Percentiles rank a stretch among this genome's conserved stretches.
Evolutionary conservation across 2,888 invertebrate species (phyloP).

Genomic region (Tenthredo livida): DNA sequence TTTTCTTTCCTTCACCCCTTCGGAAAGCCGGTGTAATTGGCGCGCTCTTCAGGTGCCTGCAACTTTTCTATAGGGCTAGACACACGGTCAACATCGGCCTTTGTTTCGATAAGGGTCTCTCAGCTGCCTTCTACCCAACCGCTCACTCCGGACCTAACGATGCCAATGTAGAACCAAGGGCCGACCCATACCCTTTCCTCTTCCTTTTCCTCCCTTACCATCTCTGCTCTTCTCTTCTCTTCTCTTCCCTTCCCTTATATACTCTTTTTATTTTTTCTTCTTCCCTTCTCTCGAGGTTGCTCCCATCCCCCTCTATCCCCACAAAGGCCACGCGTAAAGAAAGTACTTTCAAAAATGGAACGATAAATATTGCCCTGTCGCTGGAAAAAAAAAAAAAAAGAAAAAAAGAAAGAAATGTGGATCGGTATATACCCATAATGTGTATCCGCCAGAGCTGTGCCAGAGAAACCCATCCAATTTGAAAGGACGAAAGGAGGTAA

Average conservation of each 20-base stretch:
- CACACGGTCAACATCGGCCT: conserved; percentile 72
- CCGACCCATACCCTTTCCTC: conserved; percentile 36
- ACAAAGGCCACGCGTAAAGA: conserved; percentile 30
- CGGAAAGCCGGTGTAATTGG: conserved; percentile 50
- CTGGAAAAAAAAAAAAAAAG: background rate
- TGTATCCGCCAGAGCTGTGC: background rate
- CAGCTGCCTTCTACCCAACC: conserved; percentile 52
- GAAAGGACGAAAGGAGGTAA: background rate
- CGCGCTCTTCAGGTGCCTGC: conserved; percentile 59
- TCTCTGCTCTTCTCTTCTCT: background rate
- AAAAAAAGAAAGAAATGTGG: background rate
- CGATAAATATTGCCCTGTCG: conserved; percentile 14
- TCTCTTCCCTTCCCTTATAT: background rate
- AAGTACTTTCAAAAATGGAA: conserved; percentile 39
- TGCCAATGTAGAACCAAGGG: conserved; percentile 59
- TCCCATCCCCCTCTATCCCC: background rate
- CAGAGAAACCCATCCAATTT: conserved; percentile 9
- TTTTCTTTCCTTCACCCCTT: conserved; percentile 37
- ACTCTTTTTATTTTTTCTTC: background rate
- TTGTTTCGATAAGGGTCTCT: conserved; percentile 70
- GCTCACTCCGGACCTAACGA: conserved; percentile 58
- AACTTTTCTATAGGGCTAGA: conserved; percentile 71
- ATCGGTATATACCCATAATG: background rate
- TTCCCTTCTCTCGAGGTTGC: background rate
- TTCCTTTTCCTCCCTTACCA: background rate